Conservation (phyloP, 1,140 invertebrate species). For the Pogonognathellus flavescens region DNA sequence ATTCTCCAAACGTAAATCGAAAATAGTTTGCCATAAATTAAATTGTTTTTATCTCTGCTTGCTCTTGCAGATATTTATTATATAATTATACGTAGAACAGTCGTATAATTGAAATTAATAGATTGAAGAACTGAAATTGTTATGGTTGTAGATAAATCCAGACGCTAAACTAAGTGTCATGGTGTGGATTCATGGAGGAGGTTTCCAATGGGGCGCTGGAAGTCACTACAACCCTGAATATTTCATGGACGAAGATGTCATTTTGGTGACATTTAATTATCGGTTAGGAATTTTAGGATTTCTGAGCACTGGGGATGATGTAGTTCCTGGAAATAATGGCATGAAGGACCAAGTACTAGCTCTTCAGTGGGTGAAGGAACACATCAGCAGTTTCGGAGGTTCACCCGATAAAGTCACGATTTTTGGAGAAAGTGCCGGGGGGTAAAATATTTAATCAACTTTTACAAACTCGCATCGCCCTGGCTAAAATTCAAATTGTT, state of each 20-base stretch:
- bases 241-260: slow-evolving; percentile 55
- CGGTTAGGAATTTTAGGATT: slow-evolving; percentile 54
- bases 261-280: slow-evolving; percentile 49
- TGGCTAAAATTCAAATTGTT: too few species aligned
- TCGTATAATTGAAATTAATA: too few species aligned
- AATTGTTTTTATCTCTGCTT: too few species aligned
- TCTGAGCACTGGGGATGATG: slow-evolving; percentile 51
- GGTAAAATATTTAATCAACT: background rate
- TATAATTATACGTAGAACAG: too few species aligned
- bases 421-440: slow-evolving; percentile 68
- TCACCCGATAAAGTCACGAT: slow-evolving; percentile 39
- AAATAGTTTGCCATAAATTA: too few species aligned
- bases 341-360: slow-evolving; percentile 57
- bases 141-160: background rate
- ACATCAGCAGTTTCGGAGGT: slow-evolving; percentile 54
- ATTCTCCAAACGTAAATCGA: background rate
- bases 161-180: background rate
- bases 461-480: too few species aligned
- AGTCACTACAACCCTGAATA: background rate
- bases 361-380: slow-evolving; percentile 62
- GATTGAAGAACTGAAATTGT: background rate
- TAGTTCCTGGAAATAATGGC: slow-evolving; percentile 53
- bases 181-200: background rate
- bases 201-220: background rate
- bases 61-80: too few species aligned